Evolutionary conservation across 1,140 invertebrate species (phyloP), one percentile per base, ranked within the genome.

Genomic region (Steinernema khuongi): DNA sequence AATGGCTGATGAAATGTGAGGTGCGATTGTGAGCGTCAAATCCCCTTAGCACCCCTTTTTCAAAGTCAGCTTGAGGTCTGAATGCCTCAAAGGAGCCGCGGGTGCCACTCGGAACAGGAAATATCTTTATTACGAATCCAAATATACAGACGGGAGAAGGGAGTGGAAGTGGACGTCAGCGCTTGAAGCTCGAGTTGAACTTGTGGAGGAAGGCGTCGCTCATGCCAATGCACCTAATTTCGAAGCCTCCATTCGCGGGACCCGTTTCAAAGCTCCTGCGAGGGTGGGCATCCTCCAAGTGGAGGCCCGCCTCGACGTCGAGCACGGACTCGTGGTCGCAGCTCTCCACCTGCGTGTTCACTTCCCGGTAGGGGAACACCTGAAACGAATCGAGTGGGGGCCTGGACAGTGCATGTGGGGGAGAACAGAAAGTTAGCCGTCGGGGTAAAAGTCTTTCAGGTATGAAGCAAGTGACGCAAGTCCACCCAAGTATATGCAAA

Each of bases 1-100:
- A 60, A 60, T 60, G 50, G 50, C 50, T 60, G 50, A 60, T 60
- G 50, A 60, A 60, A 60, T 60, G 50, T 60, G 50, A 60, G 50
- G 50, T 60, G 50, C 50, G 22, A 41, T n/a, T 60, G 11, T 14
- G 4, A 4, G 50, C 11, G 50, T 60, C 50, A 60, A 60, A 60
- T 60, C 50, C 50, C 19, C 22, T 60, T 60, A 60, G 7, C 50
- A 7, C 50, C 4, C 19, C 50, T 17, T 26, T 60, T 22, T 22
- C 19, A 2, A 26, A 7, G 50, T 60, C 50, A 14, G 2, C 26
- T 60, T 60, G 22, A 22, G n/a, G n/a, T n/a, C n/a, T n/a, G n/a
- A n/a, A n/a, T n/a, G n/a, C n/a, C n/a, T n/a, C n/a, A n/a, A n/a
- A n/a, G n/a, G n/a, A n/a, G n/a, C n/a, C n/a, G n/a, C n/a, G n/a